Base-by-base conservation (phyloP, 2,113 vertebrate species). In the Chaenocephalus aceratus region DNA sequence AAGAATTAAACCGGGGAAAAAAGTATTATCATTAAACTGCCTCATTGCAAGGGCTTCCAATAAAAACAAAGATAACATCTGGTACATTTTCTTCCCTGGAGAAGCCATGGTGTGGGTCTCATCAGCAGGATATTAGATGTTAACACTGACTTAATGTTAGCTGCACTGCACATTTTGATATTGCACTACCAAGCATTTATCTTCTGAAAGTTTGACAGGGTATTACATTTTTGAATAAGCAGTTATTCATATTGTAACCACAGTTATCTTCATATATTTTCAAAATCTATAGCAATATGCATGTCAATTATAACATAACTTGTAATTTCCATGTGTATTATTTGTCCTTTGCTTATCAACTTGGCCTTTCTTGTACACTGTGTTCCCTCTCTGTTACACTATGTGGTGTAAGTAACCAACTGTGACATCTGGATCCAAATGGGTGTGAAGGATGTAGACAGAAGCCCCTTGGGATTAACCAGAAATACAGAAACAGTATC, bases 351-450 rank as follows among this genome's bases (percentile, higher is more conserved):
- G 21, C 16, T 30, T 36, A 73, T 58, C 0, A 34, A 44, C 16
- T 34, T 41, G 36, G 51, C 62, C n/a, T 60, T 59, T n/a, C 44
- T 71, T 51, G 57, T 18, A 73, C 12, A 34, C 44, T 26, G 48
- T 26, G n/a, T 10, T 26, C 45, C 14, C 21, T 2, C 3, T 61
- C 53, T 48, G 62, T 69, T 61, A 1, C 70, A 18, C 53, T 60
- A 9, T 79, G 46, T 76, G 6, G 48, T 72, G 48, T 21, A 68
- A 54, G 53, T 74, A 80, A 85, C 75, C 63, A 77, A n/a, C 68
- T 1, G 1, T 81, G 82, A 85, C 74, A 83, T 81, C 34, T 73
- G 66, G 21, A 76, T 53, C 62, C 44, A 78, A 85, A 70, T 60
- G 67, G 62, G 11, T 66, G 59, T 77, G 46, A 57, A 51, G 34